A percentile compares a stretch with the other conserved stretches of the same genome.
phyloP scores from a whole-genome alignment of 2,888 invertebrate genomes.

The Chromoteleia sp. region DNA sequence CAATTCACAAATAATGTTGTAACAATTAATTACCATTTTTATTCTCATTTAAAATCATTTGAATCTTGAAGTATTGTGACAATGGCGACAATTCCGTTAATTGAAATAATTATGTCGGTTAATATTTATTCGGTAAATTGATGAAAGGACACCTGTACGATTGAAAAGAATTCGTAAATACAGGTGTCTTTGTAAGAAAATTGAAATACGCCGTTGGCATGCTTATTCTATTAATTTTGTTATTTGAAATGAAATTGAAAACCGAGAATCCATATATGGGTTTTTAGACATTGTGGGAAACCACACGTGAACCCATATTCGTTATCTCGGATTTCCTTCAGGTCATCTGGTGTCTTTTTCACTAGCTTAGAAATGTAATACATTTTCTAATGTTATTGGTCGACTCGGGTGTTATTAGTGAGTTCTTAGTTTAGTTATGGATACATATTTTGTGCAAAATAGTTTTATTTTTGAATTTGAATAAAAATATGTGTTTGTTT shows the following conservation, averaged over 20 bases:
- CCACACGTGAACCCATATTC: constrained; percentile 52
- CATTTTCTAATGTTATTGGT: constrained; percentile 36
- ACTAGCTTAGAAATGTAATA: constrained; percentile 37
- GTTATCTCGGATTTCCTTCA: constrained; percentile 47
- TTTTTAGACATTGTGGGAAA: constrained; percentile 30
- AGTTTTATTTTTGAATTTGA: too few species aligned
- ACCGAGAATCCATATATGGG: constrained; percentile 53
- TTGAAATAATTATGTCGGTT: constrained; percentile 1
- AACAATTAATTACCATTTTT: not conserved
- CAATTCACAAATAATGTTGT: not conserved
- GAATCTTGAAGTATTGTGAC: not conserved
- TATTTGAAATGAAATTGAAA: constrained; percentile 40
- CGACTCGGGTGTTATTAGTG: constrained; percentile 18
- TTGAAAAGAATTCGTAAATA: not conserved
- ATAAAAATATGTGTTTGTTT: not conserved
- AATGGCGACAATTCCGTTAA: not conserved
- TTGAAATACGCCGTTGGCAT: not conserved
- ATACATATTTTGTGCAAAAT: too few species aligned
- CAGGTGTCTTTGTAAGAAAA: not conserved
- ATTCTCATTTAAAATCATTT: not conserved
- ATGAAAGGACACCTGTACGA: constrained; percentile 14
- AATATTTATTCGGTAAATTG: constrained; percentile 2
- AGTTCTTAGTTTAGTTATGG: not conserved
- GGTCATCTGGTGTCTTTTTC: constrained; percentile 52
- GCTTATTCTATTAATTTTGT: not conserved